Evolutionary conservation across 2,888 invertebrate species (phyloP).

Genomic region (Oconnorella tubifera): DNA sequence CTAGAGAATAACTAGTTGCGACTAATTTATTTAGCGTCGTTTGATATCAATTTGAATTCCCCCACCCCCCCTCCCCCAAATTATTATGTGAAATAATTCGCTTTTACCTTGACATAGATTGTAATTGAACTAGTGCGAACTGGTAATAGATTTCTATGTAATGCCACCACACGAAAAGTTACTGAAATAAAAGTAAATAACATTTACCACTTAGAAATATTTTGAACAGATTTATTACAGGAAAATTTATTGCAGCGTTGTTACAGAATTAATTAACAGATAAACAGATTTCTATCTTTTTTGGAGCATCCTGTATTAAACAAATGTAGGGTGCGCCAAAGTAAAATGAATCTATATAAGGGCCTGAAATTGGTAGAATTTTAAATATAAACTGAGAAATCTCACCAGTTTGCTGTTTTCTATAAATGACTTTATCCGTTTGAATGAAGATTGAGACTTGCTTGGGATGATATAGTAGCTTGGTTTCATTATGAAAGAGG

Average conservation of each 20-base stretch:
- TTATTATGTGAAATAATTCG: too few species aligned
- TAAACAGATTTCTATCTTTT: too few species aligned
- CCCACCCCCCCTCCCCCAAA: too few species aligned
- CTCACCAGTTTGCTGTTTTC: too few species aligned
- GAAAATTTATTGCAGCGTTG: background rate
- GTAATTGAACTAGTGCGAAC: background rate
- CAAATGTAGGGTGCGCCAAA: background rate
- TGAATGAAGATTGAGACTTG: conserved; percentile 88
- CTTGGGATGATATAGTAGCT: conserved; percentile 77
- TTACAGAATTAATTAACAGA: too few species aligned
- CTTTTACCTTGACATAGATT: conserved; percentile 1
- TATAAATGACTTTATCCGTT: conserved; percentile 23
- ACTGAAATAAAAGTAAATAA: background rate
- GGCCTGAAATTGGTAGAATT: too few species aligned
- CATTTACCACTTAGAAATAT: background rate
- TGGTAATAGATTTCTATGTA: conserved; percentile 3
- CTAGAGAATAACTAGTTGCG: too few species aligned
- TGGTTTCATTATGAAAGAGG: conserved; percentile 68
- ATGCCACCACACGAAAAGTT: background rate
- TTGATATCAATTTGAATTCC: too few species aligned
- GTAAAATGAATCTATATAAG: background rate
- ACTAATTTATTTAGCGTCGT: too few species aligned
- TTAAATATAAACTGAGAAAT: too few species aligned
- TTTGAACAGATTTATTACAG: background rate
- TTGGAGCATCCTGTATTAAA: too few species aligned